These are phyloP conservation scores for Psilanteris sp. DNA, from an alignment of 1,140 invertebrate genomes.

Conservation along the genomic window DNA sequence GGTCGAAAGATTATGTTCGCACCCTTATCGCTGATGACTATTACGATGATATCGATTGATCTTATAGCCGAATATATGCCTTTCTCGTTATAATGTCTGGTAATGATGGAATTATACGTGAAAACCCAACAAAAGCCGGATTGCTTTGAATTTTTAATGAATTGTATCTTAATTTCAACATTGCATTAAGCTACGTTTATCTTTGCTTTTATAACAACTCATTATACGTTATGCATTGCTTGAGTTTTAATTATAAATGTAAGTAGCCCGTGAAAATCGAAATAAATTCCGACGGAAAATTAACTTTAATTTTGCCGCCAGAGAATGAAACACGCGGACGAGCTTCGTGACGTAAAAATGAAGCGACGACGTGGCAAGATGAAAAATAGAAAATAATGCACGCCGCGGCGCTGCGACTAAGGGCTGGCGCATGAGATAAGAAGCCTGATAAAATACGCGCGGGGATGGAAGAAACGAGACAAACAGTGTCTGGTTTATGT, in stretches of 20 bases:
- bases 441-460: slow-evolving; percentile 32
- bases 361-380: slow-evolving; percentile 25
- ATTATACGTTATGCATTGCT: slow-evolving; percentile 21
- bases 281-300: slow-evolving; percentile 30
- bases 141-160: slow-evolving; percentile 42
- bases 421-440: slow-evolving; percentile 53
- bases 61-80: slow-evolving; percentile 47
- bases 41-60: slow-evolving; percentile 51
- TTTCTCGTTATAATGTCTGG: slow-evolving; percentile 37
- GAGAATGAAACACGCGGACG: not conserved
- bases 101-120: slow-evolving; percentile 46
- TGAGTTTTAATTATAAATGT: slow-evolving; percentile 24
- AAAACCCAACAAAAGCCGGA: slow-evolving; percentile 49
- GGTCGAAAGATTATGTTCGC: slow-evolving; percentile 35
- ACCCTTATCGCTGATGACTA: slow-evolving; percentile 29
- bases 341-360: slow-evolving; percentile 19
- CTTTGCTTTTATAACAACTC: slow-evolving; percentile 18
- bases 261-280: slow-evolving; percentile 6
- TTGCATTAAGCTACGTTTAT: slow-evolving; percentile 18
- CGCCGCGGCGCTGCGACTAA: slow-evolving; percentile 5
- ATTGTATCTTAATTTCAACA: slow-evolving; percentile 4
- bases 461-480: slow-evolving; percentile 15
- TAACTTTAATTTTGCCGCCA: slow-evolving; percentile 27
- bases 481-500: slow-evolving; percentile 66
- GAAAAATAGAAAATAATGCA: slow-evolving; percentile 34